These are phyloP conservation scores for Todiramphus saurophagus DNA, from an alignment of 2,113 vertebrate species.

Conservation along the genomic window DNA sequence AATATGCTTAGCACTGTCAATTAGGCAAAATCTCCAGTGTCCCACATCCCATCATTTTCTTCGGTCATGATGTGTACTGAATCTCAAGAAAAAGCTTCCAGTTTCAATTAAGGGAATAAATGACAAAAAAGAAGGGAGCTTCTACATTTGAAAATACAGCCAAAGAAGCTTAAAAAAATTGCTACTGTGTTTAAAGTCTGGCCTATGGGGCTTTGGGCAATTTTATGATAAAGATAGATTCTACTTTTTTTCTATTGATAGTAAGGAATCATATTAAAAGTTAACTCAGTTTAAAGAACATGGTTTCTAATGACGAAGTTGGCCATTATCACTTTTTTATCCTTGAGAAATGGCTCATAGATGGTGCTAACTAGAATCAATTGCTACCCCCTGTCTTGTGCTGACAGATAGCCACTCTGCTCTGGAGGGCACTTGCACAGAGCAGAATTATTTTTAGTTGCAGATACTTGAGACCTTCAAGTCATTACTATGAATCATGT, in stretches of 20 bases:
- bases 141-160: background rate
- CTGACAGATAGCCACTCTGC: background rate
- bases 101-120: background rate
- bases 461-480: conserved; percentile 35
- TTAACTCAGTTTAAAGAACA: background rate
- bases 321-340: background rate
- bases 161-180: background rate
- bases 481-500: conserved; percentile 49
- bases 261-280: conserved; percentile 6
- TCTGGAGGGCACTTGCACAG: conserved; percentile 16
- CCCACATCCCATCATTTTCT: background rate
- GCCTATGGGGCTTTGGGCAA: background rate
- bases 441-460: conserved; percentile 63
- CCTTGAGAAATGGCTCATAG: conserved; percentile 13
- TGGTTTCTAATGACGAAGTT: background rate
- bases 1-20: background rate
- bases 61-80: background rate
- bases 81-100: background rate
- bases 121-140: background rate
- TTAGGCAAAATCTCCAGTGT: background rate
- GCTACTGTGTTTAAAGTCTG: background rate
- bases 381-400: background rate
- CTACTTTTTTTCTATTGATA: background rate
- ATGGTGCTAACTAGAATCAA: background rate
- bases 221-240: background rate